Evolutionary conservation across 2,113 vertebrate species (phyloP), one percentile per base, ranked within the genome.

Genomic region (Dunckerocampus dactyliophorus): DNA sequence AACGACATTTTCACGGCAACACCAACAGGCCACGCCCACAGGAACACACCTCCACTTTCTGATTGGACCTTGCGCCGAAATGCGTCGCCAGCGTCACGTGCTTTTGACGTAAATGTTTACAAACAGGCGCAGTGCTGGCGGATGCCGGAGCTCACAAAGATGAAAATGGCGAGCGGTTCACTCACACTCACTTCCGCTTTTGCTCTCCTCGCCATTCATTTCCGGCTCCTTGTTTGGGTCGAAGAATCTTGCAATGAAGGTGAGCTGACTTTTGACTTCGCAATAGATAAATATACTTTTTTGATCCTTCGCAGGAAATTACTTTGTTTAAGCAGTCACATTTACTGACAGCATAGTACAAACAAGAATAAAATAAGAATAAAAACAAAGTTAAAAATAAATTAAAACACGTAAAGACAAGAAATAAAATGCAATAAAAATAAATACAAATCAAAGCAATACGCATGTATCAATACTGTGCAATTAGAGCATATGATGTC

Each of bases 81-180:
- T 20, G 51, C 76, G 84, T 86, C 81, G 71, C 19, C 10, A 2
- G 8, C 17, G 69, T 89, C 89, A 92, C 88, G 74, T 89, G 91
- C 65, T 82, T 63, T 63, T 85, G 89, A 92, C 91, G 89, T 88
- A 85, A 21, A 15, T 86, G 88, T 91, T 92, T 89, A 91, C 88
- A 90, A 89, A 89, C 87, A 83, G 79, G 75, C 64, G 21, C 59
- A 72, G 56, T 37, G 50, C 52, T 53, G 8, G 31, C 57, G 46
- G 3, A n/a, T n/a, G n/a, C n/a, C n/a, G n/a, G 3, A 34, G 47
- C 37, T 42, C 11, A 42, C 53, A 42, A 42, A 3, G 2, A 46
- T 28, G 57, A 46, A 12, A n/a, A 13, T 4, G 17, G 3, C 15
- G 12, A 63, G 57, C 69, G 6, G 4, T 20, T 47, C 48, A 4